Base-by-base conservation (phyloP, 2,888 invertebrate genomes). In the Glaucopsyche alexis region DNA sequence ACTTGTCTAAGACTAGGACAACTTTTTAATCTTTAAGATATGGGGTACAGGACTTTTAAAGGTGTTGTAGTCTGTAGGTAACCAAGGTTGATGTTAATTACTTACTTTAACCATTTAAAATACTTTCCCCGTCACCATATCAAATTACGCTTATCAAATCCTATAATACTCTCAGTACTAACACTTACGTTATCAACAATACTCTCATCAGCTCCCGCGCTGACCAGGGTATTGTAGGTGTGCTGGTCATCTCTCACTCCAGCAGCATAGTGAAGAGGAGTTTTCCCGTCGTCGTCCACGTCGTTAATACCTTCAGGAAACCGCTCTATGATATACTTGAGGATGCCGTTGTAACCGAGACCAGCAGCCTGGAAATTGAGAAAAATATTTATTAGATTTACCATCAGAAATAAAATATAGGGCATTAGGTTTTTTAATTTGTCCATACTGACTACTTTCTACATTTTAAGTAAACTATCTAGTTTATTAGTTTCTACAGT, bases 261-360 rank as follows among this genome's bases (percentile, higher is more conserved):
- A 2, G 97, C 97, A 0, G 98, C 96, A 88, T 97, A 98, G 88
- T 98, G 98, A 70, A 98, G 89, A 0, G 98, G 96, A 0, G 97
- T 97, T 78, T 97, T 94, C 38, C 98, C 98, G 75, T 98, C 97
- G 81, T 95, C 95, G 87, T 98, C 98, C 19, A 94, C 90, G 52
- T 95, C 94, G 71, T 94, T 94, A 42, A 96, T 93, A 2, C 96
- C 94, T 82, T 95, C 94, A 7, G 96, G 96, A 84, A 95, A 96
- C 77, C 94, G 93, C 67, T 94, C 94, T 0, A 96, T 85, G 66
- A 98, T 94, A 84, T 96, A 96, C 80, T 96, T 95, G 38, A 96
- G 94, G 73, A 97, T 95, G 76, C 95, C 95, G 71, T 94, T 93
- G 80, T 96, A 95, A 0, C 97, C 97, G 76, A 98, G 88, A 19